Conservation (phyloP, 2,888 invertebrate species). For the Orthosia cruda region DNA sequence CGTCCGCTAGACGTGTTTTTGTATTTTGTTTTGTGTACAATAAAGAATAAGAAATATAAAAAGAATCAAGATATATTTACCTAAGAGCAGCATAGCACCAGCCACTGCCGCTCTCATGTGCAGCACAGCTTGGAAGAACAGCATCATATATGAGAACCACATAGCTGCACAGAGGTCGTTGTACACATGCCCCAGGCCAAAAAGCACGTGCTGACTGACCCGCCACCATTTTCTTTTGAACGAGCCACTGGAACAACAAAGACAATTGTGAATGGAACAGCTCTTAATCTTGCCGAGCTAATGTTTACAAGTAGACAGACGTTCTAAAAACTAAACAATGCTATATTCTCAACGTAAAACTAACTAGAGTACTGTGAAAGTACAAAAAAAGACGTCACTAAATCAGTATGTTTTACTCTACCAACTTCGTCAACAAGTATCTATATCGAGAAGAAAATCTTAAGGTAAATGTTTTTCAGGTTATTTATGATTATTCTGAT, state of each 20-base stretch:
- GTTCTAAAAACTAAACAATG: constrained; percentile 12
- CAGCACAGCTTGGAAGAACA: constrained; percentile 94
- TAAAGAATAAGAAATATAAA: no score
- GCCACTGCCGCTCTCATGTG: constrained; percentile 91
- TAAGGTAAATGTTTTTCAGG: neutral
- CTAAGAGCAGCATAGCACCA: constrained; percentile 94
- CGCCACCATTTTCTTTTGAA: constrained; percentile 83
- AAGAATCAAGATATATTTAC: constrained; percentile 74
- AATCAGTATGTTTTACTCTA: neutral
- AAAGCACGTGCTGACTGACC: constrained; percentile 89
- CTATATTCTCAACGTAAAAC: neutral
- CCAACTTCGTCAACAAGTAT: no score
- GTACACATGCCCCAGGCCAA: constrained; percentile 96
- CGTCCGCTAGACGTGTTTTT: no score
- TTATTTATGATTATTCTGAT: neutral
- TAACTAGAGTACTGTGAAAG: neutral
- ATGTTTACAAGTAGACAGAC: constrained; percentile 18
- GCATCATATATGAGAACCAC: constrained; percentile 98
- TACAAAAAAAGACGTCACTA: neutral
- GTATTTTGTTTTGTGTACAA: no score
- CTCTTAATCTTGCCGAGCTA: neutral
- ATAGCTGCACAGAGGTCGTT: constrained; percentile 99
- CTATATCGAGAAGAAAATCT: neutral
- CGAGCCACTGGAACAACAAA: constrained; percentile 77
- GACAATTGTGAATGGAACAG: constrained; percentile 17